Percentiles rank a stretch among this genome's conserved stretches.
Evolutionary conservation across 2,113 vertebrate species (phyloP).

Genomic region (Callopanchax toddi): DNA sequence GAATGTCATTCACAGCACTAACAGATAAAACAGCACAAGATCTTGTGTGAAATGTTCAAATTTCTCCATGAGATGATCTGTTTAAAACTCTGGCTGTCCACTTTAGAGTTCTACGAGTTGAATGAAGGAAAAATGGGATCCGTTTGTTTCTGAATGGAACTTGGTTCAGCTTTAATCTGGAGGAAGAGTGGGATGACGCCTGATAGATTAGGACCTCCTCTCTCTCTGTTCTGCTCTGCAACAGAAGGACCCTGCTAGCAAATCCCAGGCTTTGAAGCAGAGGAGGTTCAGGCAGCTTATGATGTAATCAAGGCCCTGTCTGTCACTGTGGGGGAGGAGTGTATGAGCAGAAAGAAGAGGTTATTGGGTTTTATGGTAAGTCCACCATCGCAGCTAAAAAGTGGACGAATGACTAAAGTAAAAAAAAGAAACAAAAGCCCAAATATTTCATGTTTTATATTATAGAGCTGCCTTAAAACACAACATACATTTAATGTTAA

Average conservation of each 20-base stretch:
- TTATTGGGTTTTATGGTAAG: slow-evolving; percentile 47
- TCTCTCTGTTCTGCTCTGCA: slow-evolving; percentile 58
- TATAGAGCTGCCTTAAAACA: too few species aligned
- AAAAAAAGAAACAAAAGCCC: too few species aligned
- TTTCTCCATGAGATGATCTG: too few species aligned
- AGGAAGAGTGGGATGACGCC: slow-evolving; percentile 67
- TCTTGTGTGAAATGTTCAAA: too few species aligned
- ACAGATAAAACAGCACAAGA: too few species aligned
- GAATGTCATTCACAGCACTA: too few species aligned
- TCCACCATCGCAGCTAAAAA: not conserved
- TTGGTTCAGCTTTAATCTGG: slow-evolving; percentile 71
- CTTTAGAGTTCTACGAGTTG: too few species aligned
- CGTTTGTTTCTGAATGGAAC: slow-evolving; percentile 58
- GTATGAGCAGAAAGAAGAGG: slow-evolving; percentile 41
- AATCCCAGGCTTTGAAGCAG: slow-evolving; percentile 79
- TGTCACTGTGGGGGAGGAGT: slow-evolving; percentile 62
- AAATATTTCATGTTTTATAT: too few species aligned
- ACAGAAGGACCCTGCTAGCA: slow-evolving; percentile 77
- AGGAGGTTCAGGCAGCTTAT: slow-evolving; percentile 75
- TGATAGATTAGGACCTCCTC: slow-evolving; percentile 74
- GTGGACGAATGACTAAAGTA: not conserved
- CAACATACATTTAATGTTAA: too few species aligned
- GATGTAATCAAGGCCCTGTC: slow-evolving; percentile 76
- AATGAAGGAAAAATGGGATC: slow-evolving; percentile 28
- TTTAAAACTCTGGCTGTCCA: not conserved